Conservation (phyloP, 2,113 vertebrate genomes). For the Zapornia atra region DNA sequence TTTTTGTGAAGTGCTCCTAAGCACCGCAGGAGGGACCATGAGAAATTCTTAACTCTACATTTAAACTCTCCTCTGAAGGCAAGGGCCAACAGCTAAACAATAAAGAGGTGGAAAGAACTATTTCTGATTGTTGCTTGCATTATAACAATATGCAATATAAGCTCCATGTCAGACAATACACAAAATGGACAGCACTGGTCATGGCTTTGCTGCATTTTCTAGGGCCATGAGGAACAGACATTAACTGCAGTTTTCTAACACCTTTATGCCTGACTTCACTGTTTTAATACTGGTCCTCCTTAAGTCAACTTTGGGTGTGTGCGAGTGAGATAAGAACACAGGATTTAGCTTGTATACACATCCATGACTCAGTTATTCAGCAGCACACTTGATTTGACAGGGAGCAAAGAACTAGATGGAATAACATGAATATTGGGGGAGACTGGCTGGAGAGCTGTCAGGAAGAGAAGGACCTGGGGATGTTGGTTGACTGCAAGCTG, state of each 20-base stretch:
- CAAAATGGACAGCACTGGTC: background rate
- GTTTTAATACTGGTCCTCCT: background rate
- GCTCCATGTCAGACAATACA: background rate
- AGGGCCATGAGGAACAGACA: background rate
- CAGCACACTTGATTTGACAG: background rate
- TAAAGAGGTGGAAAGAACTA: background rate
- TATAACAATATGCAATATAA: no score
- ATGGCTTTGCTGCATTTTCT: background rate
- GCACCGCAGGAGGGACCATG: background rate
- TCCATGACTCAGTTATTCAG: slow-evolving; percentile 33
- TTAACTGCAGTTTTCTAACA: background rate
- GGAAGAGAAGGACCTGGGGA: no score
- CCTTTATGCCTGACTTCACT: background rate
- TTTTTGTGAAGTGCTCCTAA: background rate
- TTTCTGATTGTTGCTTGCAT: background rate
- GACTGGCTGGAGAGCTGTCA: no score
- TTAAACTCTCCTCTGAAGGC: background rate
- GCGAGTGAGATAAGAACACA: background rate
- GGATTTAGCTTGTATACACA: background rate
- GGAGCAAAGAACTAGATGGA: background rate
- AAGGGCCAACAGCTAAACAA: background rate
- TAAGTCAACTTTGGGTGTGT: background rate
- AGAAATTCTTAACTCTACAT: background rate
- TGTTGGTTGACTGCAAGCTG: no score
- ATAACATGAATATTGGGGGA: rapidly evolving